A percentile compares a stretch with the other conserved stretches of the same genome.
phyloP scores from a whole-genome alignment of 2,888 invertebrate genomes.

The Perithous albicinctus region DNA sequence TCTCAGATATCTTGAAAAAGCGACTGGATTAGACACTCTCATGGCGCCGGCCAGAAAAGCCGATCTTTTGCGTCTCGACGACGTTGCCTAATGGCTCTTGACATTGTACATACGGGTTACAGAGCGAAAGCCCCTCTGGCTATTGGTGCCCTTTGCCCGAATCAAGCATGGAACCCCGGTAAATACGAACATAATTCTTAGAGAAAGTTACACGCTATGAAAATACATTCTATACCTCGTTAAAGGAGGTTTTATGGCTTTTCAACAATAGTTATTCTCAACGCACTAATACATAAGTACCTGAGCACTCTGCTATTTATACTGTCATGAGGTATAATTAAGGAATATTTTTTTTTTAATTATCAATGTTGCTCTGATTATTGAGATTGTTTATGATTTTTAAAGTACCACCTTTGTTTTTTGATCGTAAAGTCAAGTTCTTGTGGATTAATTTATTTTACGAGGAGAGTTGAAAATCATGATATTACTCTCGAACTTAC shows the following conservation, averaged over 20 bases:
- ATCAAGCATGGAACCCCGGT: not conserved
- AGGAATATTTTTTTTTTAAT: no score
- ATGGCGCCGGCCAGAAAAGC: constrained; percentile 9
- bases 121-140: not conserved
- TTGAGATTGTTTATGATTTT: no score
- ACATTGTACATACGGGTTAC: constrained; percentile 22
- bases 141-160: constrained; percentile 30
- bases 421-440: no score
- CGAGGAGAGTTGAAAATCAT: no score
- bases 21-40: constrained; percentile 34
- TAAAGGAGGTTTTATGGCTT: not conserved
- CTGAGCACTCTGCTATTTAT: not conserved
- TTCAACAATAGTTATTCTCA: not conserved
- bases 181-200: not conserved
- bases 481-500: no score
- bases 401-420: no score
- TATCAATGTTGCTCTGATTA: no score
- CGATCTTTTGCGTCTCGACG: constrained; percentile 11
- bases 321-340: not conserved
- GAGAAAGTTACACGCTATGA: constrained; percentile 1
- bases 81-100: constrained; percentile 40
- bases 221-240: constrained; percentile 1
- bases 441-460: no score
- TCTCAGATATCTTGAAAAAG: no score
- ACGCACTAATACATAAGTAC: not conserved